Evolutionary conservation across 1,140 invertebrate genomes (phyloP), one percentile per base, ranked within the genome.

Genomic region (Drosophila parabipectinata): DNA sequence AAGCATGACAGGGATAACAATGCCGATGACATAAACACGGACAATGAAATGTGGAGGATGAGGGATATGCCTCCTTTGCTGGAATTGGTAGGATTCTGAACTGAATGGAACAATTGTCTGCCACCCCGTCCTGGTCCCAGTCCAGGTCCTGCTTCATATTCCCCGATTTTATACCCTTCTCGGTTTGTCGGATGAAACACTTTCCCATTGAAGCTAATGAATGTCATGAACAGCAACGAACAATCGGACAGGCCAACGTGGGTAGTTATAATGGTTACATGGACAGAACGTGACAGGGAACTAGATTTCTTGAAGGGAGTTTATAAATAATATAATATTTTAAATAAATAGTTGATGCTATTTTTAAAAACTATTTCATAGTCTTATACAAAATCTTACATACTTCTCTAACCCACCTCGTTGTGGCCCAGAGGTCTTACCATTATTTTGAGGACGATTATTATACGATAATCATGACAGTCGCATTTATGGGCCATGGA

Each of bases 1-100:
- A 77, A 77, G 74, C 75, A 77, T 77, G 75, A 77, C 75, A 77
- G 52, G 75, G 75, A 77, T 77, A 77, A 77, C 75, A 77, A 77
- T 77, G 75, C 66, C 59, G 73, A 63, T 77, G 75, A 77, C 75
- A 77, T 69, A 77, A 64, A 77, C 66, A 77, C 59, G 75, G 44
- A 78, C 74, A 64, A 66, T 58, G 59, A 21, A 21, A 21, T 21
- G 21, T 1, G 21, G 21, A 8, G 14, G 53, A 12, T 39, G 53
- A 59, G 28, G 18, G 26, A 26, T 51, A 52, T 21, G 63, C 50
- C 63, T 47, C 50, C 63, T 47, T 37, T 56, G 48, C 54, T 9
- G 44, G 44, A 18, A 21, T 47, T 47, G 63, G 63, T 30, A 74
- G 53, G 72, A 64, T 57, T 74, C 62, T 76, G 72, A 41, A 28